Conservation (phyloP, 2,888 invertebrate species). For the Ormia ochracea region DNA sequence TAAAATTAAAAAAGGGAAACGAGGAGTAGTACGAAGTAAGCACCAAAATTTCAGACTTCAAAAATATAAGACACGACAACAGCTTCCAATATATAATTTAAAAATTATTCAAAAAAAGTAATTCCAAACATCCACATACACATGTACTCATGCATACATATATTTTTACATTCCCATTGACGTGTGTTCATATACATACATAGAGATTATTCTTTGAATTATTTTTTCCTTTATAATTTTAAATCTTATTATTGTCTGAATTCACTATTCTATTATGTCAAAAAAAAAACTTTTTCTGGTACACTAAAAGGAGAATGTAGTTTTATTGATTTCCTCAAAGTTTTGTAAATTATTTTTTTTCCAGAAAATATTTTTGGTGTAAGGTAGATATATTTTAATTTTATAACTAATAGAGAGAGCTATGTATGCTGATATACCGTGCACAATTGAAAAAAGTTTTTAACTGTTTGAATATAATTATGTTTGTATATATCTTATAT, state of each 20-base stretch:
- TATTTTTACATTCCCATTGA: too few species aligned
- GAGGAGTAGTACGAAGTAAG: conserved; percentile 33
- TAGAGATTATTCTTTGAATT: too few species aligned
- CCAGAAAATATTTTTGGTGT: background rate
- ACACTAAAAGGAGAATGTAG: background rate
- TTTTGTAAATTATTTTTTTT: background rate
- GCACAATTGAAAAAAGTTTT: conserved; percentile 37
- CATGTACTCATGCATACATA: background rate
- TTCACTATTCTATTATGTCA: background rate
- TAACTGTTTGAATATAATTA: background rate
- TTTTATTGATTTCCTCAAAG: conserved; percentile 8
- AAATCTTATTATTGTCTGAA: background rate
- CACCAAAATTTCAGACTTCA: conserved; percentile 45
- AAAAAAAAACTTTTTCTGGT: background rate
- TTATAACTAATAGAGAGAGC: background rate
- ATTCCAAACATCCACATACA: background rate
- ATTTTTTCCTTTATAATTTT: too few species aligned
- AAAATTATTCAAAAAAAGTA: background rate
- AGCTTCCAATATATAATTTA: conserved; percentile 44
- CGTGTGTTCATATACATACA: too few species aligned
- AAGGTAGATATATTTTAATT: background rate
- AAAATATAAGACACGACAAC: conserved; percentile 44
- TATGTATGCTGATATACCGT: conserved; percentile 36
- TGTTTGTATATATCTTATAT: conserved; percentile 29
- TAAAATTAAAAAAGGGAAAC: conserved; percentile 27